phyloP scores from a whole-genome alignment of 2,888 invertebrate species.

The Shargacucullia verbasci region DNA sequence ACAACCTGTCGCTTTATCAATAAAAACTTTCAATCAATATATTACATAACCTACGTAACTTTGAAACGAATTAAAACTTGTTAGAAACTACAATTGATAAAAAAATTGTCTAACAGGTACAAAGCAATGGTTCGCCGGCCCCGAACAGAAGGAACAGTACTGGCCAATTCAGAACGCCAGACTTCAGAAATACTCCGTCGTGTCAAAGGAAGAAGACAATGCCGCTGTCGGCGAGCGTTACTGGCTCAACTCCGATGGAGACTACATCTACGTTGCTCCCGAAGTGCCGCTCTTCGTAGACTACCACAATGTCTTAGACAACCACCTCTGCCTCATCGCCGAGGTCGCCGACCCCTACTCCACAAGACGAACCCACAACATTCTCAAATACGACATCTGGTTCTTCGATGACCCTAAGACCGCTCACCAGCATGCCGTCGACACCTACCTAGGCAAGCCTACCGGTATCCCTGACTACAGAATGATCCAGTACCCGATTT shows the following conservation, averaged over 20 bases:
- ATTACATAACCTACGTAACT: too few relatives aligned
- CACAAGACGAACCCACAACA: slow-evolving; percentile 72
- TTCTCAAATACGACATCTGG: slow-evolving; percentile 90
- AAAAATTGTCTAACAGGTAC: slow-evolving; percentile 59
- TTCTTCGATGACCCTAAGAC: slow-evolving; percentile 88
- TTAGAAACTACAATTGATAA: neutral
- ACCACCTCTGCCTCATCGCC: slow-evolving; percentile 89
- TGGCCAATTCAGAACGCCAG: slow-evolving; percentile 91
- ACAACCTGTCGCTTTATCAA: too few relatives aligned
- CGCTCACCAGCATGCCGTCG: slow-evolving; percentile 91
- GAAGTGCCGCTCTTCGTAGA: slow-evolving; percentile 92
- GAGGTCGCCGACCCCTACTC: slow-evolving; percentile 89
- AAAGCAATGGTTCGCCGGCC: slow-evolving; percentile 92
- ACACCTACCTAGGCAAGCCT: slow-evolving; percentile 90
- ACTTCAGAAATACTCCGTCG: slow-evolving; percentile 88
- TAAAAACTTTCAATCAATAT: too few relatives aligned
- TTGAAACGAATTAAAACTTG: too few relatives aligned
- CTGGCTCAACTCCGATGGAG: slow-evolving; percentile 92
- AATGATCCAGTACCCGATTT: slow-evolving; percentile 94
- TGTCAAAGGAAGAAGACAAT: slow-evolving; percentile 88
- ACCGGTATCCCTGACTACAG: slow-evolving; percentile 90
- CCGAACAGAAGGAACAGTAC: slow-evolving; percentile 89
- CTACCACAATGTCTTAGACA: slow-evolving; percentile 88
- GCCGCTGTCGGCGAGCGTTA: slow-evolving; percentile 90
- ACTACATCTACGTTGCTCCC: slow-evolving; percentile 90